phyloP scores from a whole-genome alignment of 2,797 vertebrate species.

The Tiaroga cobitis region DNA sequence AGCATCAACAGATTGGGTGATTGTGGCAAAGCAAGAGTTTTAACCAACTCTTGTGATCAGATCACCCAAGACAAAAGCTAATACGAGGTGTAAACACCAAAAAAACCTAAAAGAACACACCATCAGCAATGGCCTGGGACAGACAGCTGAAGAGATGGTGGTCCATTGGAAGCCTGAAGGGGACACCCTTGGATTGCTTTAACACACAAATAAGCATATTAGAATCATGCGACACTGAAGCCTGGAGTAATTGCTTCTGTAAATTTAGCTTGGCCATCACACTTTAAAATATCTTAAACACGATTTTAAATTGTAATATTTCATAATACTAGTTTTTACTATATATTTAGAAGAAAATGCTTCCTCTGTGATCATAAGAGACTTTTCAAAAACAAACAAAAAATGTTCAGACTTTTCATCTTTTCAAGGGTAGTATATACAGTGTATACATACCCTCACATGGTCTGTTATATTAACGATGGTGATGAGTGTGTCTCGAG shows the following conservation, averaged over 20 bases:
- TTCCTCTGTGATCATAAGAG: background rate
- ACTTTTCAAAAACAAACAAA: background rate
- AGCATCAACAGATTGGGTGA: background rate
- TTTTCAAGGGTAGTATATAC: too few species aligned
- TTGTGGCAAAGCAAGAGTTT: background rate
- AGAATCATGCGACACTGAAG: background rate
- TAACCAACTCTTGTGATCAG: background rate
- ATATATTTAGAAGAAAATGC: background rate
- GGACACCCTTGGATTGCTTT: constrained; percentile 76
- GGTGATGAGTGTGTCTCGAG: constrained; percentile 86
- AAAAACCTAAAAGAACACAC: constrained; percentile 60
- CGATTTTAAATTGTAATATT: background rate
- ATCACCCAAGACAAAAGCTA: background rate
- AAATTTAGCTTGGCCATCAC: background rate
- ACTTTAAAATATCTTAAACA: background rate
- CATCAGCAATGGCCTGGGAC: constrained; percentile 80
- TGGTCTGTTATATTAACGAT: constrained; percentile 85
- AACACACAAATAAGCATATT: constrained; percentile 56
- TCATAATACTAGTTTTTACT: background rate
- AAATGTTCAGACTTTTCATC: too few species aligned
- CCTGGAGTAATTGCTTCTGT: background rate
- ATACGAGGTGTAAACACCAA: background rate
- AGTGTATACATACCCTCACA: constrained; percentile 80
- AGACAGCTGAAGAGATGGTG: constrained; percentile 87
- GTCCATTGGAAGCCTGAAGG: constrained; percentile 87